Evolutionary conservation across 2,797 vertebrate genomes (phyloP), one percentile per base, ranked within the genome.

Genomic region (Halcyon smyrnensis): DNA sequence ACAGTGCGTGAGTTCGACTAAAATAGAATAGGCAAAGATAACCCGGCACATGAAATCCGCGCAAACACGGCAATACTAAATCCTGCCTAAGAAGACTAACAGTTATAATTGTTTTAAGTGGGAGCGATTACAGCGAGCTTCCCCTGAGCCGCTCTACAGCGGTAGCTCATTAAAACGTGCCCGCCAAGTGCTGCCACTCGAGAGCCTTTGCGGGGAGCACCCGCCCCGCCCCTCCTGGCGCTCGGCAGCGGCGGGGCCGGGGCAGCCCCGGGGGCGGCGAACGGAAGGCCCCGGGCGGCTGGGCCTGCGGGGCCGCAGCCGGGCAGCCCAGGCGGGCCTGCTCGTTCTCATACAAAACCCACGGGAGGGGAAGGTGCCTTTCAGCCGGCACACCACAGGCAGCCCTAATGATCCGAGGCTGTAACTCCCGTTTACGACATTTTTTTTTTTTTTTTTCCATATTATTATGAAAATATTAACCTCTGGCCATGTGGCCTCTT

Each of bases 161-260:
- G 3, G 56, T 2, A 15, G 20, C 4, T 51, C 48, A n/a, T 63
- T 74, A 84, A 83, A 90, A 13, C 17, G 11, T 0, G 28, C 76
- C 64, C 9, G 24, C 27, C 73, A 11, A 3, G n/a, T 0, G 32
- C 75, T 2, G 89, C 63, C 45, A 1, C 67, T 15, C 0, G 27
- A 2, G 4, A 11, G 53, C 46, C 0, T 8, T 13, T 2, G 13
- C 78, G 0, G 37, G 9, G 48, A 43, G 37, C 79, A 14, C 41
- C 2, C 25, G n/a, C 6, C 6, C n/a, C 12, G 7, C 48, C 3
- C 1, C 23, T 13, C 1, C 16, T 11, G 25, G 39, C 12, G 13
- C 36, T 37, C 28, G 5, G 39, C 36, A 10, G 8, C 37, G 6
- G 27, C 14, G 7, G 18, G 18, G 25, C 46, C 6, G 16, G 12